Base-by-base conservation (phyloP, 2,113 vertebrate species). In the Rutilus rutilus region DNA sequence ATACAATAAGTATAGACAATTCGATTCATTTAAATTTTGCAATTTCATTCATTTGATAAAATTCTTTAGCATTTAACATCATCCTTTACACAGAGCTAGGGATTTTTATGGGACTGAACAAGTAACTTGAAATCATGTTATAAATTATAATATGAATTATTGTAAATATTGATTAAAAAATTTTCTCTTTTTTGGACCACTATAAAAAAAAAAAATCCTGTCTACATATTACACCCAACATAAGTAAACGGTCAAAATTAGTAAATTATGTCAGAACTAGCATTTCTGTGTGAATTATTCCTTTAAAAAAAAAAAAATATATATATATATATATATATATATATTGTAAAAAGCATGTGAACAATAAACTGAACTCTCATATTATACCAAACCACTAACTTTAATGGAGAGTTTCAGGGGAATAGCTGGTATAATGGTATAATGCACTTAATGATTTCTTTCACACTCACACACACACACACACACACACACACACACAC, bases 381-480 rank as follows among this genome's bases (percentile, higher is more conserved):
- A 45, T 39, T 45, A 78, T 69, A 78, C 64, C 19, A 30, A 69
- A 50, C 75, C 60, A 67, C 75, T 39, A 67, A 67, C 11, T 65
- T 54, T 78, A 5, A 81, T 65, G 42, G n/a, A 81, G 79, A 69
- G 79, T 76, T 54, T 78, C 75, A 50, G 8, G 47, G 47, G 75
- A 78, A 77, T 57, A 39, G 15, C 23, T 39, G 3, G 5, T 27
- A 57, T 19, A 39, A 65, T 4, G 14, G 23, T 67, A n/a, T 19
- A 64, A 57, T 85, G 62, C 14, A n/a, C 30, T 64, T 77, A 65
- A 85, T 76, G 83, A 75, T 30, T 80, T 45, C 25, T 57, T 69
- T 3, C 50, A 78, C 74, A 21, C 19, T 21, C 52, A 57, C 52
- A 54, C 17, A 54, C 52, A 54, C 52, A 54, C 17, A 21, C 52